Evolutionary conservation across 1,140 invertebrate species (phyloP).

Genomic region (Drusus annulatus): DNA sequence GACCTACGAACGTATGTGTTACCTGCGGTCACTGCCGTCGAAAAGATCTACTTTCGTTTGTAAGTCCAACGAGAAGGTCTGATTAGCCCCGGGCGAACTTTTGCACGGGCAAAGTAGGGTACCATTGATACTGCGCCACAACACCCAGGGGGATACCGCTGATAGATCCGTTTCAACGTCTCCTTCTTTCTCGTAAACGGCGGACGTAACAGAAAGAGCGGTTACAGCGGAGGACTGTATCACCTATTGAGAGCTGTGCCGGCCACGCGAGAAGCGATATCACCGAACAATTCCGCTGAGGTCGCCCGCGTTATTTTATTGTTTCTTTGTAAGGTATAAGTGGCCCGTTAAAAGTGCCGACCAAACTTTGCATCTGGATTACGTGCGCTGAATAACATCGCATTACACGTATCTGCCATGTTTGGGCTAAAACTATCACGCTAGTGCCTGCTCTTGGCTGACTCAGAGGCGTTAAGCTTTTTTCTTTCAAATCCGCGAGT

Average conservation of each 20-base stretch:
- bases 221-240: no score
- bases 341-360: conserved; percentile 28
- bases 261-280: background rate
- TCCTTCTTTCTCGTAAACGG: no score
- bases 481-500: background rate
- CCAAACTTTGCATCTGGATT: conserved; percentile 14
- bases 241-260: background rate
- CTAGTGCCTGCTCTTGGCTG: background rate
- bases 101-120: conserved; percentile 1
- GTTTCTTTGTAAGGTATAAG: conserved; percentile 37
- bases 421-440: background rate
- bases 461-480: background rate
- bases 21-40: conserved; percentile 20
- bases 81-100: conserved; percentile 12
- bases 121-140: background rate
- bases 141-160: no score
- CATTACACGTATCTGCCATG: background rate
- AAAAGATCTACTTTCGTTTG: conserved; percentile 38
- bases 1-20: background rate
- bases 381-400: conserved; percentile 31
- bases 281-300: conserved; percentile 21
- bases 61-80: conserved; percentile 17
- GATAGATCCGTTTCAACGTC: no score
- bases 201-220: no score
- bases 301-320: background rate